These are phyloP conservation scores for Hydropsyche tenuis DNA, from an alignment of 1,140 invertebrate species.

Conservation along the genomic window DNA sequence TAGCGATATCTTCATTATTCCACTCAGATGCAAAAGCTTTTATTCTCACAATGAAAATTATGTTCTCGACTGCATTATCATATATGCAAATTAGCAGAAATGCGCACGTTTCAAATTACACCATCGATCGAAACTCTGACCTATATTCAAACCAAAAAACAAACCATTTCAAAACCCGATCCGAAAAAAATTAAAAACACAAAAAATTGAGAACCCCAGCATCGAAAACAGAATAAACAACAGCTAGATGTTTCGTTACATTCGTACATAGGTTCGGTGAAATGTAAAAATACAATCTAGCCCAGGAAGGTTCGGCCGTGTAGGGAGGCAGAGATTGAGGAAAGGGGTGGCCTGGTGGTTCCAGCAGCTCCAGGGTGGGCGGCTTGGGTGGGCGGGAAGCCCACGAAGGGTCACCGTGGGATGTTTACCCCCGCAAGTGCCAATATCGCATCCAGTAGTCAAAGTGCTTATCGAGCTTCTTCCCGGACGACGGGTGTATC, in stretches of 20 bases:
- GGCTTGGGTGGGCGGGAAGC: not conserved
- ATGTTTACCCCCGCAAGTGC: slow-evolving; percentile 41
- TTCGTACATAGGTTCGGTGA: slow-evolving; percentile 48
- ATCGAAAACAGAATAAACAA: slow-evolving; percentile 36
- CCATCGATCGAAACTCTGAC: too few species aligned
- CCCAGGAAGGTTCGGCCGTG: slow-evolving; percentile 17
- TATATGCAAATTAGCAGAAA: too few species aligned
- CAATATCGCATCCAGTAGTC: slow-evolving; percentile 31
- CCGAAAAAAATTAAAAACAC: too few species aligned
- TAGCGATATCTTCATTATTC: too few species aligned
- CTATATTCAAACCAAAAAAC: too few species aligned
- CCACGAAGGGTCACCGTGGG: too few species aligned
- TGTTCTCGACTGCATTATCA: too few species aligned
- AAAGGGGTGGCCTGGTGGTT: slow-evolving; percentile 24
- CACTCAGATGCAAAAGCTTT: too few species aligned
- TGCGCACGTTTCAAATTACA: too few species aligned
- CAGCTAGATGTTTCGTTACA: slow-evolving; percentile 44
- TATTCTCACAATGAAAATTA: too few species aligned
- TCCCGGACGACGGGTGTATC: slow-evolving; percentile 9
- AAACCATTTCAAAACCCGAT: too few species aligned
- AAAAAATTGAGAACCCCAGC: slow-evolving; percentile 23
- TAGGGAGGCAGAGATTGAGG: not conserved
- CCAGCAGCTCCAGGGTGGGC: not conserved
- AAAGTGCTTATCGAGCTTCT: slow-evolving; percentile 30
- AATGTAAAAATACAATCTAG: slow-evolving; percentile 50